Conservation (phyloP, 2,797 vertebrate genomes). For the Sebastes nivosus region DNA sequence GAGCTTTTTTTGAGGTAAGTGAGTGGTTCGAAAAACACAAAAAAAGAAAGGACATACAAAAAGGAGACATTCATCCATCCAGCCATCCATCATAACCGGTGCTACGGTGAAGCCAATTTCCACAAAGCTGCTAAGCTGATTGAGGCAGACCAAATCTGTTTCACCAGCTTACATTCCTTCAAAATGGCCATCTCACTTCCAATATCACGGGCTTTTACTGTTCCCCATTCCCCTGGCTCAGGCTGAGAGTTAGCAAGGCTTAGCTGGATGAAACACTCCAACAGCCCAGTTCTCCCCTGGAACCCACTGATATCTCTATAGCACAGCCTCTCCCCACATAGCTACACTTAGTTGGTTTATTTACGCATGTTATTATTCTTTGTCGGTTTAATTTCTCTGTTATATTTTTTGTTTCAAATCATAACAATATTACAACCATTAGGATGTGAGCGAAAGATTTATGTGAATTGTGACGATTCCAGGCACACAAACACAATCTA, state of each 20-base stretch:
- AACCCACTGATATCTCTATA: constrained; percentile 85
- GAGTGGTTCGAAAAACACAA: constrained; percentile 60
- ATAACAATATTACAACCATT: constrained; percentile 32
- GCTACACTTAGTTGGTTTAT: constrained; percentile 71
- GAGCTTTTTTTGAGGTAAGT: constrained; percentile 63
- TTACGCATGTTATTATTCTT: constrained; percentile 67
- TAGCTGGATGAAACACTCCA: constrained; percentile 86
- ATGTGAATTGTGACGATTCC: constrained; percentile 30
- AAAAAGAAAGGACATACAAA: constrained; percentile 60
- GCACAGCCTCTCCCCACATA: constrained; percentile 72
- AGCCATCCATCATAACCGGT: constrained; percentile 82
- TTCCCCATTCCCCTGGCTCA: constrained; percentile 84
- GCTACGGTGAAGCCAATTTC: constrained; percentile 85
- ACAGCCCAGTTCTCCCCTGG: constrained; percentile 79
- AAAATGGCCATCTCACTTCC: constrained; percentile 89
- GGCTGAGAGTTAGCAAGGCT: constrained; percentile 85
- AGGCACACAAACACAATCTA: constrained; percentile 34
- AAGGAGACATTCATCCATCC: constrained; percentile 77
- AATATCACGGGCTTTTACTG: constrained; percentile 87
- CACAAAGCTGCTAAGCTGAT: constrained; percentile 89
- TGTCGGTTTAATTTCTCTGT: constrained; percentile 55
- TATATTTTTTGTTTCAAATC: constrained; percentile 41
- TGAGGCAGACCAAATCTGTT: constrained; percentile 87
- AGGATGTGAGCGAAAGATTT: constrained; percentile 41
- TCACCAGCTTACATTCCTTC: constrained; percentile 88